Evolutionary conservation across 2,888 invertebrate genomes (phyloP).

Genomic region (Eudiplozoon nipponicum): DNA sequence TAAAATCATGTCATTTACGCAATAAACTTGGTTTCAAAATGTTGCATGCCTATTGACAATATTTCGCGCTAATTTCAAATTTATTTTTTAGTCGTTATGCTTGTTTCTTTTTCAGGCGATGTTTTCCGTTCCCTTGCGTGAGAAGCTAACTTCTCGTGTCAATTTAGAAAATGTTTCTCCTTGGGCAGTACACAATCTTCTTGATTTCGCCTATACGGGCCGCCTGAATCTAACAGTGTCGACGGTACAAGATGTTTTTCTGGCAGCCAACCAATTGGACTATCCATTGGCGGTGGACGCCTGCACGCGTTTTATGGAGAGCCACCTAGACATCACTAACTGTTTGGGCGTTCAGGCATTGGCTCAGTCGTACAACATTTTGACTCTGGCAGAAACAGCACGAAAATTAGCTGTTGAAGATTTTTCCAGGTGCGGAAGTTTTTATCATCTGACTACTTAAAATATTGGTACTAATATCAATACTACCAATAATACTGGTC

Average conservation of each 20-base stretch:
- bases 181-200: slow-evolving; percentile 23
- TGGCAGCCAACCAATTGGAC: slow-evolving; percentile 24
- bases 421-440: too few species aligned
- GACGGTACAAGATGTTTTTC: slow-evolving; percentile 26
- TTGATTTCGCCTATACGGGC: slow-evolving; percentile 27
- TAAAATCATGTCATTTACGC: too few species aligned
- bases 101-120: slow-evolving; percentile 19
- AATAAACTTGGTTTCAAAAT: too few species aligned
- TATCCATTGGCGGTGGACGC: slow-evolving; percentile 24
- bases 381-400: slow-evolving; percentile 21
- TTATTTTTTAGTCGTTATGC: not conserved
- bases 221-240: slow-evolving; percentile 24
- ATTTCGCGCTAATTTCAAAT: not conserved
- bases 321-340: slow-evolving; percentile 25
- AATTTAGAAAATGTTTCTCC: slow-evolving; percentile 22
- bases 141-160: slow-evolving; percentile 22
- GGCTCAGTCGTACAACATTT: slow-evolving; percentile 24
- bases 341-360: slow-evolving; percentile 26
- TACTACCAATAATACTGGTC: too few species aligned
- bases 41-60: too few species aligned
- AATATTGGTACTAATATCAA: too few species aligned
- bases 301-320: slow-evolving; percentile 22
- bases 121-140: slow-evolving; percentile 25
- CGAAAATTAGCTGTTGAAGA: slow-evolving; percentile 23
- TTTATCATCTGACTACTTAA: too few species aligned